phyloP scores from a whole-genome alignment of 2,888 invertebrate genomes.

The Hyles lineata region DNA sequence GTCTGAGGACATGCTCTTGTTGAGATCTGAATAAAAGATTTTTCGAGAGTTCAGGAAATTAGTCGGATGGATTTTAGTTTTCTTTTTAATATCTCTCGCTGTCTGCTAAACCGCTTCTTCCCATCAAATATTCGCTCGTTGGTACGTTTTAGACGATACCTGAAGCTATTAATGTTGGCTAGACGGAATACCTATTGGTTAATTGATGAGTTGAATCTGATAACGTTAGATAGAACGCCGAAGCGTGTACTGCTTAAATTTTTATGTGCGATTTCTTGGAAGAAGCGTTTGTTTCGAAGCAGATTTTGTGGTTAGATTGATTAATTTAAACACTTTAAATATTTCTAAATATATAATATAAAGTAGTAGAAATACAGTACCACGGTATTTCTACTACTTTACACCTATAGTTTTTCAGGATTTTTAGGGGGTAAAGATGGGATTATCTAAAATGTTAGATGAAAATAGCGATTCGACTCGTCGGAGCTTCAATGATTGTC shows the following conservation, averaged over 20 bases:
- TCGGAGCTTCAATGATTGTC: too few relatives aligned
- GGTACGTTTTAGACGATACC: not conserved
- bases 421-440: too few relatives aligned
- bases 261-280: not conserved
- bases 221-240: not conserved
- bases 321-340: too few relatives aligned
- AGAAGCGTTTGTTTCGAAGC: too few relatives aligned
- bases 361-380: too few relatives aligned
- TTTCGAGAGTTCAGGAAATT: conserved; percentile 49
- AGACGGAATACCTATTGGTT: not conserved
- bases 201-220: not conserved
- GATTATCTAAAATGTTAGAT: too few relatives aligned
- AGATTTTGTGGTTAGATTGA: too few relatives aligned
- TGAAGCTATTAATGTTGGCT: not conserved
- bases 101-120: not conserved
- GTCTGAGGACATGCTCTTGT: conserved; percentile 53
- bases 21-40: conserved; percentile 54
- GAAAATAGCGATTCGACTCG: too few relatives aligned
- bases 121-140: not conserved
- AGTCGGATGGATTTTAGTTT: conserved; percentile 33
- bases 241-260: too few relatives aligned
- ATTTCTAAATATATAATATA: too few relatives aligned
- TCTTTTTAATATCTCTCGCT: conserved; percentile 19
- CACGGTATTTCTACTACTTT: too few relatives aligned
- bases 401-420: too few relatives aligned